Percentiles rank a stretch among this genome's conserved stretches.
These are phyloP conservation scores for Peromyscus attwateri DNA, from an alignment of 2,797 vertebrate genomes.

Conservation along the genomic window DNA sequence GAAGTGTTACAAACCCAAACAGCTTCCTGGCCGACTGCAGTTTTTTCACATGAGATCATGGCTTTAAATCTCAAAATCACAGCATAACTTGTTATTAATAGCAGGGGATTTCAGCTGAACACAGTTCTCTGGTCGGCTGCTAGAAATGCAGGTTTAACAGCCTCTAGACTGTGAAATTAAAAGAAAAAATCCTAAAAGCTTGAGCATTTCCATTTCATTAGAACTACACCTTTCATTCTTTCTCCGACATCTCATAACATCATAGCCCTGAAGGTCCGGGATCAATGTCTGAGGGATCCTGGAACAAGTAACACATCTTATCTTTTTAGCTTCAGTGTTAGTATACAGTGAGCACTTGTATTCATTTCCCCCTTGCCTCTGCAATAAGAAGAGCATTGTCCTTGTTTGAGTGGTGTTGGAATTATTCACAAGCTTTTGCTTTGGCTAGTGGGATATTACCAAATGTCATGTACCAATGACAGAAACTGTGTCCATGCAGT, in stretches of 20 bases:
- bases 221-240: slow-evolving; percentile 51
- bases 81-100: slow-evolving; percentile 72
- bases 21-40: slow-evolving; percentile 47
- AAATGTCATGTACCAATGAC: background rate
- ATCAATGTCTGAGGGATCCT: background rate
- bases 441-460: background rate
- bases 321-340: slow-evolving; percentile 1
- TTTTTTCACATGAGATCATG: slow-evolving; percentile 64
- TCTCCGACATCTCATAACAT: slow-evolving; percentile 21
- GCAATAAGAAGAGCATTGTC: background rate
- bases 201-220: slow-evolving; percentile 50
- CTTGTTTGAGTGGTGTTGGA: background rate
- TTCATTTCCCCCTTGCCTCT: background rate
- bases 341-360: background rate
- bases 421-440: background rate
- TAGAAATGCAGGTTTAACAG: slow-evolving; percentile 71
- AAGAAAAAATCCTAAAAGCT: slow-evolving; percentile 53
- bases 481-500: background rate
- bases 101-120: slow-evolving; percentile 62
- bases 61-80: slow-evolving; percentile 76
- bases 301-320: background rate
- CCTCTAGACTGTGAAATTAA: slow-evolving; percentile 77
- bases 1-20: slow-evolving; percentile 59
- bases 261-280: background rate
- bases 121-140: slow-evolving; percentile 42